phyloP scores from a whole-genome alignment of 2,888 invertebrate species.

The Protonemura montana region DNA sequence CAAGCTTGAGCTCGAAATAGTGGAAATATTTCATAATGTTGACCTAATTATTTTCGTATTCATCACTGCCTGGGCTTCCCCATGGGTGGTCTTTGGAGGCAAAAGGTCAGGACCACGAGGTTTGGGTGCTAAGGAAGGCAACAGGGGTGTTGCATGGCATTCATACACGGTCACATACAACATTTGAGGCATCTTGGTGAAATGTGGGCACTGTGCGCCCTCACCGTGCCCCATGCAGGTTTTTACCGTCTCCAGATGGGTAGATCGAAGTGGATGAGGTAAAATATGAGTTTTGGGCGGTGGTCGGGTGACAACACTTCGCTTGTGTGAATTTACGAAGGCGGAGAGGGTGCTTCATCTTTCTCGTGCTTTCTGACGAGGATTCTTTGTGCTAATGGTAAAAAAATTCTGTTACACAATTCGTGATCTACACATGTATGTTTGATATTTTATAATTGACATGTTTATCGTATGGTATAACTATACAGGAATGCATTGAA shows the following conservation, averaged over 20 bases:
- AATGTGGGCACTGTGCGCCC: background rate
- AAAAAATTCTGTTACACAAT: too few relatives aligned
- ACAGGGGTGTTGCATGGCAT: background rate
- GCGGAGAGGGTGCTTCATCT: background rate
- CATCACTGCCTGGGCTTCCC: background rate
- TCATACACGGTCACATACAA: background rate
- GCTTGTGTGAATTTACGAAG: background rate
- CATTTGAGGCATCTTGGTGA: background rate
- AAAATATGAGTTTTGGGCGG: background rate
- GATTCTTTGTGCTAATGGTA: too few relatives aligned
- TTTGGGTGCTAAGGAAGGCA: background rate
- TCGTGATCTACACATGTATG: too few relatives aligned
- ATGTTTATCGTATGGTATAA: too few relatives aligned
- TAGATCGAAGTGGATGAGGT: background rate
- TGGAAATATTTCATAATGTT: conserved; percentile 36
- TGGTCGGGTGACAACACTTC: background rate
- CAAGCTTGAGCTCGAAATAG: conserved; percentile 30
- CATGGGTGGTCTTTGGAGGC: conserved; percentile 32
- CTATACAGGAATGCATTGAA: too few relatives aligned
- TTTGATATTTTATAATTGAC: too few relatives aligned
- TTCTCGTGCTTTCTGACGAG: too few relatives aligned
- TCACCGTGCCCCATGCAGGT: background rate
- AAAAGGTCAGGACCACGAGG: conserved; percentile 20
- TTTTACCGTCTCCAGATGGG: background rate
- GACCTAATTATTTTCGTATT: conserved; percentile 37